phyloP scores from a whole-genome alignment of 2,888 invertebrate genomes.

The Eremobia ochroleuca region DNA sequence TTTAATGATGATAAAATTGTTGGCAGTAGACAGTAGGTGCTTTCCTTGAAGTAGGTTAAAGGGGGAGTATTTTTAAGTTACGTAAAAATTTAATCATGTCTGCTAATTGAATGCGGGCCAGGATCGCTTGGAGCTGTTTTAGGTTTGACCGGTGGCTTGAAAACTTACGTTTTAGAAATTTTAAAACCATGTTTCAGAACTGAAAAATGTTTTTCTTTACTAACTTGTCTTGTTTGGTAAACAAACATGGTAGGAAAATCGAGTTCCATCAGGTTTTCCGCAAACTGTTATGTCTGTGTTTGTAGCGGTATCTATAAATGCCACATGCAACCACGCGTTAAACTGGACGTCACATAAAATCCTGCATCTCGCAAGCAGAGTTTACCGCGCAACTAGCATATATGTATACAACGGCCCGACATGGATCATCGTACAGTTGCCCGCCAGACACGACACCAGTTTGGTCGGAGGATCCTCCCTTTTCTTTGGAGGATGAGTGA shows the following conservation, averaged over 20 bases:
- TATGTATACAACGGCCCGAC: no score
- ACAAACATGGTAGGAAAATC: not conserved
- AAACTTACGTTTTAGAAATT: conserved; percentile 17
- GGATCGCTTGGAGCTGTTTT: conserved; percentile 36
- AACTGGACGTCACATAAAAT: no score
- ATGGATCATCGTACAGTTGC: no score
- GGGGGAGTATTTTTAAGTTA: conserved; percentile 79
- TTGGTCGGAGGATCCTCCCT: no score
- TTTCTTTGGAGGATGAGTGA: no score
- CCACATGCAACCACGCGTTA: no score
- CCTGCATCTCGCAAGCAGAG: no score
- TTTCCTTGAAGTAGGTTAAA: conserved; percentile 66
- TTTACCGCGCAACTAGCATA: no score
- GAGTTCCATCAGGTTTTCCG: not conserved
- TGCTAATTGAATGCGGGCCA: conserved; percentile 77
- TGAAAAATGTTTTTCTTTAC: not conserved
- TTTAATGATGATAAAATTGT: conserved; percentile 77
- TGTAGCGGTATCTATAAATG: no score
- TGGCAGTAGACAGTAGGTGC: conserved; percentile 64
- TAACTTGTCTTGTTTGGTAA: not conserved
- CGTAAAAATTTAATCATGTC: conserved; percentile 81
- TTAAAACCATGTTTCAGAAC: not conserved
- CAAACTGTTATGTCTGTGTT: not conserved
- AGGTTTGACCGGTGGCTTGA: conserved; percentile 4
- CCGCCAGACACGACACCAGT: no score